phyloP scores from a whole-genome alignment of 1,140 invertebrate genomes.

The Seison nebaliae region DNA sequence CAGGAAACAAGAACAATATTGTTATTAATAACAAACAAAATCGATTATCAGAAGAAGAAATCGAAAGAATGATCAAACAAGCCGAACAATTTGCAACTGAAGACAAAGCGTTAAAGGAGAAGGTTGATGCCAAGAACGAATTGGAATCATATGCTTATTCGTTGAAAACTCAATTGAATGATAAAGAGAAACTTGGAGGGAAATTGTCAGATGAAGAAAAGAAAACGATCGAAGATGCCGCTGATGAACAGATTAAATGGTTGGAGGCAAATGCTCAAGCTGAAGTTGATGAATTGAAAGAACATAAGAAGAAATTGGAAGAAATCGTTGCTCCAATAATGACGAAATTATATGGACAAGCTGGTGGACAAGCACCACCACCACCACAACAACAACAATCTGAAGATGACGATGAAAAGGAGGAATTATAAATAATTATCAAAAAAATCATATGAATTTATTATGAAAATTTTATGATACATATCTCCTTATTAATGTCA shows the following conservation, averaged over 20 bases:
- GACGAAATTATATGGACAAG: constrained; percentile 55
- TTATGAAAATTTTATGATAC: too few species aligned
- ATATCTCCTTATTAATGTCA: too few species aligned
- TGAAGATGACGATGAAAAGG: constrained; percentile 9
- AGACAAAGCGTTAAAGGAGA: constrained; percentile 84
- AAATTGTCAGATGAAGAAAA: constrained; percentile 74
- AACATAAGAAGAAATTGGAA: constrained; percentile 85
- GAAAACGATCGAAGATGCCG: constrained; percentile 64
- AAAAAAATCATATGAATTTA: too few species aligned
- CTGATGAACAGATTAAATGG: constrained; percentile 93
- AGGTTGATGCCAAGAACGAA: constrained; percentile 58
- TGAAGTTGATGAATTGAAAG: constrained; percentile 69
- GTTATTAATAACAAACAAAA: constrained; percentile 96
- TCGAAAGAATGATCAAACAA: constrained; percentile 91
- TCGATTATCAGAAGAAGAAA: constrained; percentile 76
- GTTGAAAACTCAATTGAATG: constrained; percentile 77
- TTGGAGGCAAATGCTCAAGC: constrained; percentile 77
- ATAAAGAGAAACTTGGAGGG: constrained; percentile 85
- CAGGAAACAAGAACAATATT: constrained; percentile 88
- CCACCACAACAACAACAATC: constrained; percentile 29
- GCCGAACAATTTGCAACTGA: constrained; percentile 94
- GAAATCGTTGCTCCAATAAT: constrained; percentile 86
- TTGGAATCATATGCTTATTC: constrained; percentile 91
- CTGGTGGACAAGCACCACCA: constrained; percentile 43
- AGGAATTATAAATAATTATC: constrained; percentile 7